Base-by-base conservation (phyloP, 1,140 invertebrate species). In the Papilio polytes region DNA sequence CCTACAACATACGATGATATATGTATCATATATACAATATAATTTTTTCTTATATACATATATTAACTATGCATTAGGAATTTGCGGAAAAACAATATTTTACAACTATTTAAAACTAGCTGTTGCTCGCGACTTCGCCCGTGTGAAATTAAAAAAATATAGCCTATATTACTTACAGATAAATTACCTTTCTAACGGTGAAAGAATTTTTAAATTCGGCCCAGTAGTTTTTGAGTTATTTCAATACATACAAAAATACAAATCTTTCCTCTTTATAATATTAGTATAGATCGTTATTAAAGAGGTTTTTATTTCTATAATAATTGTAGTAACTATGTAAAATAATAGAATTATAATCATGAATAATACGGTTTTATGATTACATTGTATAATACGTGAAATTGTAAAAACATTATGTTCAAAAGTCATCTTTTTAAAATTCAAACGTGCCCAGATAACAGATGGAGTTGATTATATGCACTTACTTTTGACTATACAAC, bases 391-490 rank as follows among this genome's bases (percentile, higher is more conserved):
- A 59, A 26, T 46, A 44, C 8, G 44, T 53, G 9, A 74, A 56
- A 81, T 74, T 74, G 72, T 53, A 74, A 79, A 83, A 81, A 73
- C 66, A 83, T 80, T 41, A 74, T 44, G 73, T 81, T 80, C 66
- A 74, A 81, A 80, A 74, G 81, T 83, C 81, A 81, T 84, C 86
- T 89, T 88, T 89, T 90, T 87, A 80, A 88, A 90, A 88, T 88
- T 86, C 88, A 87, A 81, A 93, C 91, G 92, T 94, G 91, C 85
- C 87, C 89, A 89, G 89, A 90, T 84, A 91, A 91, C 88, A 91
- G 92, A 94, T 94, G 89, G 88, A 91, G 84, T 88, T 83, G 86
- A 91, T 90, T 89, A 88, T 90, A 88, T 90, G 89, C 88, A 92
- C 86, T 91, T 84, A 84, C 84, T 89, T 87, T 87, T 82, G 76